phyloP scores from a whole-genome alignment of 2,113 vertebrate genomes.

The Alosa alosa region DNA sequence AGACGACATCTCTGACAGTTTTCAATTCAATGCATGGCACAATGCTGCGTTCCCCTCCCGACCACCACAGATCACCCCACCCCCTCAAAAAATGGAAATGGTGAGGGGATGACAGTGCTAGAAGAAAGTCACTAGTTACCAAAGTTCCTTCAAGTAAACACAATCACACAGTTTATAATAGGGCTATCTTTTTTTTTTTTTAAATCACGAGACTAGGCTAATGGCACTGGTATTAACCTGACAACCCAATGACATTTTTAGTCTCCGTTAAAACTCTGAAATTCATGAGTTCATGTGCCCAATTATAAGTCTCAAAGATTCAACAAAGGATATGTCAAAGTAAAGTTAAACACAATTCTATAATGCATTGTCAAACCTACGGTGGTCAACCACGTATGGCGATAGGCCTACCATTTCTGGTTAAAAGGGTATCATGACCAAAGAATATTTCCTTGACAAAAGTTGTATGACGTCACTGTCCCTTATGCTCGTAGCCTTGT shows the following conservation, averaged over 20 bases:
- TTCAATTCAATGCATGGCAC: conserved; percentile 88
- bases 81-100: neutral
- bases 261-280: neutral
- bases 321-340: neutral
- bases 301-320: neutral
- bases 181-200: neutral
- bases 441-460: neutral
- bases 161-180: neutral
- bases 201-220: neutral
- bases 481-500: neutral
- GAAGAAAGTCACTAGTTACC: neutral
- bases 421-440: neutral
- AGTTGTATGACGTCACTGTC: neutral
- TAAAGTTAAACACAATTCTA: neutral
- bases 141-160: neutral
- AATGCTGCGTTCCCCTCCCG: conserved; percentile 68
- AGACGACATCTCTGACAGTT: conserved; percentile 88
- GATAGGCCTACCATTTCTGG: neutral
- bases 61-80: conserved; percentile 10
- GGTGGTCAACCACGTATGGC: neutral
- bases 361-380: neutral
- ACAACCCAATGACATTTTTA: neutral
- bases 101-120: neutral
- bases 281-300: neutral
- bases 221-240: neutral